A percentile compares a stretch with the other conserved stretches of the same genome.
Evolutionary conservation across 2,888 invertebrate species (phyloP).

Genomic region (Iphiclides podalirius): DNA sequence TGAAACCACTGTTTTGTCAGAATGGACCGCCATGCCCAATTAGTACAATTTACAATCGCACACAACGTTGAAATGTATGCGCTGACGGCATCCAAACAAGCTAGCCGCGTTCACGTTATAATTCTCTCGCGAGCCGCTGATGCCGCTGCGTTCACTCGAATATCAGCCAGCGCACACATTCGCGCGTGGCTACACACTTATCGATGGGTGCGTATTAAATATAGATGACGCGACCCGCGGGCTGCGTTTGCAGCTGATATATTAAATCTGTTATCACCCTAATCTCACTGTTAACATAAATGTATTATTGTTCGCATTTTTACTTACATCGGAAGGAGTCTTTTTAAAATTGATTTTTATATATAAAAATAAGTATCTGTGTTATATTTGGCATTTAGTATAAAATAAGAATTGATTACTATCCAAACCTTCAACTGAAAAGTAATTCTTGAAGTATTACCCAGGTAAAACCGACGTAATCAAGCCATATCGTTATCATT

Average conservation of each 20-base stretch:
- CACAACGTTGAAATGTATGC: slow-evolving; percentile 64
- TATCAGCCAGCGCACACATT: slow-evolving; percentile 53
- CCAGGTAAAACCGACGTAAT: no score
- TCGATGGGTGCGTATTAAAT: slow-evolving; percentile 46
- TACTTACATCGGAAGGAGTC: no score
- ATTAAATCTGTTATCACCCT: slow-evolving; percentile 40
- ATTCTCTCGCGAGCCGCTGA: slow-evolving; percentile 61
- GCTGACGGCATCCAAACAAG: slow-evolving; percentile 72
- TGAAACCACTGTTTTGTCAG: slow-evolving; percentile 66
- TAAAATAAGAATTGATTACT: no score
- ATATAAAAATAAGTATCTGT: no score
- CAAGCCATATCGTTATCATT: no score
- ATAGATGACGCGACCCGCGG: slow-evolving; percentile 44
- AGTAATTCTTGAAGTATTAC: no score
- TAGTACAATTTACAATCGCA: slow-evolving; percentile 75
- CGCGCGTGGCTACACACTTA: slow-evolving; percentile 41
- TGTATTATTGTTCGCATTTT: slow-evolving; percentile 15
- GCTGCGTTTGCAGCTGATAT: slow-evolving; percentile 42
- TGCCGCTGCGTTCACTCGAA: slow-evolving; percentile 69
- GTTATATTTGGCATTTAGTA: no score
- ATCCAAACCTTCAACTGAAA: no score
- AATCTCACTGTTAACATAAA: slow-evolving; percentile 34
- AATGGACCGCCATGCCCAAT: slow-evolving; percentile 71
- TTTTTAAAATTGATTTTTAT: no score
- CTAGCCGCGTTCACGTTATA: slow-evolving; percentile 72